A percentile compares a stretch with the other conserved stretches of the same genome.
Evolutionary conservation across 2,113 vertebrate species (phyloP).

Genomic region (Cololabis saira): DNA sequence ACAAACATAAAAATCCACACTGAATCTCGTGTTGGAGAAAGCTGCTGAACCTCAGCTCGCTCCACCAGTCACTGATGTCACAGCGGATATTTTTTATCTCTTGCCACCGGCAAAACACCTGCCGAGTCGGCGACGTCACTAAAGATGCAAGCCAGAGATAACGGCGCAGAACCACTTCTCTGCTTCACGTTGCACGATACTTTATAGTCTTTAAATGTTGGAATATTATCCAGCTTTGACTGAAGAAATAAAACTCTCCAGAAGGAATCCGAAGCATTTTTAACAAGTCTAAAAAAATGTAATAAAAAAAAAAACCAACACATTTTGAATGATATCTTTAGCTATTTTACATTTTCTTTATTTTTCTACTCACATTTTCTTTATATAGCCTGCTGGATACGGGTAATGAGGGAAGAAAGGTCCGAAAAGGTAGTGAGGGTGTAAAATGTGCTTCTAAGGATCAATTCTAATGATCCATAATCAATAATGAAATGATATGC

Average conservation of each 20-base stretch:
- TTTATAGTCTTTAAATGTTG: slow-evolving; percentile 1
- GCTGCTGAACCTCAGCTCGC: slow-evolving; percentile 17
- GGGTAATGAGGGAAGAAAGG: too few species aligned
- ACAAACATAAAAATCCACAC: slow-evolving; percentile 6
- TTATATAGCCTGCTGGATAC: too few species aligned
- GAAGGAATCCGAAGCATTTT: not conserved
- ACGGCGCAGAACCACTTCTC: not conserved
- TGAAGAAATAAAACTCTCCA: not conserved
- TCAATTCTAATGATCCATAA: too few species aligned
- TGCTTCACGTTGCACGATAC: not conserved
- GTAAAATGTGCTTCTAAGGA: too few species aligned
- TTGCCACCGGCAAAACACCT: slow-evolving; percentile 49
- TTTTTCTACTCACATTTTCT: too few species aligned
- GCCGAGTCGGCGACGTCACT: slow-evolving; percentile 43
- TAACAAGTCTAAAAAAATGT: too few species aligned
- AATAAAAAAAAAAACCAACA: too few species aligned
- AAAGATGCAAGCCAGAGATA: not conserved
- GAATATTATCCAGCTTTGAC: not conserved
- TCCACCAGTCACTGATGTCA: slow-evolving; percentile 42
- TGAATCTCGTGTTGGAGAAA: slow-evolving; percentile 9
- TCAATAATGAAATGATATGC: too few species aligned
- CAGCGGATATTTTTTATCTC: slow-evolving; percentile 39
- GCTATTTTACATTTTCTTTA: too few species aligned
- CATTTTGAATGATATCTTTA: too few species aligned
- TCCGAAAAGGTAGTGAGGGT: too few species aligned